These are phyloP conservation scores for Sceloporus undulatus DNA, from an alignment of 2,113 vertebrate species.

Conservation along the genomic window DNA sequence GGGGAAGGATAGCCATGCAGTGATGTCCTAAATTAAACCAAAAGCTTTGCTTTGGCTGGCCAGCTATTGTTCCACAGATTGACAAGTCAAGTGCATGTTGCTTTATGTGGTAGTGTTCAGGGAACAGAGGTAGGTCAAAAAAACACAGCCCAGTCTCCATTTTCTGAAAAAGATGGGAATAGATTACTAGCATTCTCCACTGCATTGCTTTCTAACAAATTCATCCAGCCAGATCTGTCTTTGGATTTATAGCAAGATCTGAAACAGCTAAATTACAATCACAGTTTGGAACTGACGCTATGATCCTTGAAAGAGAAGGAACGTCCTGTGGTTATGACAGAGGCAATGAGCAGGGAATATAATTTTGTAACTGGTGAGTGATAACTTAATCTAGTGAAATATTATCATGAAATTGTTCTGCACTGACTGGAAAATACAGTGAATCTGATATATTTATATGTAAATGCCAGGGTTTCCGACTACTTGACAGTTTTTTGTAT, in stretches of 20 bases:
- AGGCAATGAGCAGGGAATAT: conserved; percentile 32
- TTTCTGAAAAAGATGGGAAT: neutral
- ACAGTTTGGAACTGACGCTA: neutral
- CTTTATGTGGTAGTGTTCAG: neutral
- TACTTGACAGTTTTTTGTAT: neutral
- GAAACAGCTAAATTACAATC: conserved; percentile 13
- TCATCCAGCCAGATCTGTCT: neutral
- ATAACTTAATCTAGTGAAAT: conserved; percentile 23
- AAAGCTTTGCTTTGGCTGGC: neutral
- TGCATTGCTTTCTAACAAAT: neutral
- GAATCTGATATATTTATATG: conserved; percentile 28
- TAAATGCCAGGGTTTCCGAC: neutral
- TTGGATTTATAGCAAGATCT: conserved; percentile 11
- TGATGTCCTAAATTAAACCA: neutral
- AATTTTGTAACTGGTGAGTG: conserved; percentile 17
- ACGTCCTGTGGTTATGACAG: conserved; percentile 27
- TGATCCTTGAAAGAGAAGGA: conserved; percentile 29
- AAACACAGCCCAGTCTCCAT: neutral
- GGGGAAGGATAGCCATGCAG: too few relatives aligned
- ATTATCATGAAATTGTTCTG: conserved; percentile 33
- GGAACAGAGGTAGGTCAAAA: too few relatives aligned
- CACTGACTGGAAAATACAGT: neutral
- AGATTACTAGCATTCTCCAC: neutral
- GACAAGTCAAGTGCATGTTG: neutral
- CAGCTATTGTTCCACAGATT: neutral